These are phyloP conservation scores for Crenichthys baileyi DNA, from an alignment of 2,797 vertebrate species.

Conservation along the genomic window DNA sequence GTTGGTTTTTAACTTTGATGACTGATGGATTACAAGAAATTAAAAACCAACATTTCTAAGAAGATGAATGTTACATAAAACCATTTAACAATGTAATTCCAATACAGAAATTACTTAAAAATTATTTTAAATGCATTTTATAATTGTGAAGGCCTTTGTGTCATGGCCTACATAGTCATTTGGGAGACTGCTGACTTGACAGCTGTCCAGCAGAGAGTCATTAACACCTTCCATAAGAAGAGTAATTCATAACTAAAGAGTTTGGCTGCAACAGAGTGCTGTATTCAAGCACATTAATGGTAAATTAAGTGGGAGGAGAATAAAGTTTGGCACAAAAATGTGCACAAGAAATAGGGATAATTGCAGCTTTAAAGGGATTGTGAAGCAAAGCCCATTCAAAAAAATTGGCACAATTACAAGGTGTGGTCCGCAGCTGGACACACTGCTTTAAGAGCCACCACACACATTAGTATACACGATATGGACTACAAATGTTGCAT, in stretches of 20 bases:
- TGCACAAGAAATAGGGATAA: no score
- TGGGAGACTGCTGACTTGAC: background rate
- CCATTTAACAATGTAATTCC: background rate
- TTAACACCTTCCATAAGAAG: background rate
- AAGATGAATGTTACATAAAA: background rate
- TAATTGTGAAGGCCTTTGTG: background rate
- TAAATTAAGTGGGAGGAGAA: background rate
- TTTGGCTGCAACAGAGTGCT: background rate
- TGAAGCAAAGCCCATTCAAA: no score
- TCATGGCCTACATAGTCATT: background rate
- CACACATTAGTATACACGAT: background rate
- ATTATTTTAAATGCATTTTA: background rate
- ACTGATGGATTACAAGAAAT: background rate
- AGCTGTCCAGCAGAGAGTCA: background rate
- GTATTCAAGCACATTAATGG: background rate
- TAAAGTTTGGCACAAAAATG: background rate
- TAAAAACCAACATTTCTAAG: background rate
- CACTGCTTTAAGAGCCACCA: background rate
- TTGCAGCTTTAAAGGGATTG: no score
- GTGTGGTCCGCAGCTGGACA: background rate
- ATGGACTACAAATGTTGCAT: background rate
- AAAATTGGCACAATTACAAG: background rate
- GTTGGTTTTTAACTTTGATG: background rate
- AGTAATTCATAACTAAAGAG: background rate
- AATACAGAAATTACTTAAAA: background rate